Evolutionary conservation across 2,797 vertebrate genomes (phyloP), one percentile per base, ranked within the genome.

Genomic region (Anniella stebbinsi): DNA sequence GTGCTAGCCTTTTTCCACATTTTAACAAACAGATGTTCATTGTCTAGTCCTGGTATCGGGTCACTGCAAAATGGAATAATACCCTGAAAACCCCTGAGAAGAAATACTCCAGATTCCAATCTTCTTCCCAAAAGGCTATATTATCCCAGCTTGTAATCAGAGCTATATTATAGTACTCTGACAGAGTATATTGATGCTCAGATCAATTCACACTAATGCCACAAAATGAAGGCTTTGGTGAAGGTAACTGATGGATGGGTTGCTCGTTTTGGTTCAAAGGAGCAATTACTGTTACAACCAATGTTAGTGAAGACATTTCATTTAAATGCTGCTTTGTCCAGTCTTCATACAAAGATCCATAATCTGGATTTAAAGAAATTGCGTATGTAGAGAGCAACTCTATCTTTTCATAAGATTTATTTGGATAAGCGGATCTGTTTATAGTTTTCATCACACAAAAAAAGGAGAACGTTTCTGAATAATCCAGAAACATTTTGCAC

Each of bases 321-420:
- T 57, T 83, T 88, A 75, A 89, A 11, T 60, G 23, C 18, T 88
- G 2, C 8, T 93, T 94, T 94, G 41, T 45, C 11, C 69, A 88
- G 30, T 1, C 87, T 80, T 92, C 89, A 92, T 82, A 95, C 78
- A 91, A 0, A 69, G 66, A 91, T 91, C 18, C 77, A 92, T 95
- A 95, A 94, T 90, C 88, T n/a, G 36, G 83, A 94, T 94, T 96
- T 95, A 93, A 96, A 84, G 80, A 94, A 95, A 94, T 93, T 73
- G 89, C 87, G 36, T 75, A 80, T 92, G 36, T 92, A 87, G 70
- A 92, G 38, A 94, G 80, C n/a, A 93, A 87, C 75, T 93, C 83
- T 48, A 92, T 93, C 67, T 0, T 0, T 92, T 91, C 33, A 11
- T 66, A 38, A 84, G 63, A 80, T 88, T 91, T 91, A 33, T 80